Percentiles rank a stretch among this genome's conserved stretches.
Evolutionary conservation across 1,140 invertebrate species (phyloP).

Genomic region (Yoshiicerus persimilis): DNA sequence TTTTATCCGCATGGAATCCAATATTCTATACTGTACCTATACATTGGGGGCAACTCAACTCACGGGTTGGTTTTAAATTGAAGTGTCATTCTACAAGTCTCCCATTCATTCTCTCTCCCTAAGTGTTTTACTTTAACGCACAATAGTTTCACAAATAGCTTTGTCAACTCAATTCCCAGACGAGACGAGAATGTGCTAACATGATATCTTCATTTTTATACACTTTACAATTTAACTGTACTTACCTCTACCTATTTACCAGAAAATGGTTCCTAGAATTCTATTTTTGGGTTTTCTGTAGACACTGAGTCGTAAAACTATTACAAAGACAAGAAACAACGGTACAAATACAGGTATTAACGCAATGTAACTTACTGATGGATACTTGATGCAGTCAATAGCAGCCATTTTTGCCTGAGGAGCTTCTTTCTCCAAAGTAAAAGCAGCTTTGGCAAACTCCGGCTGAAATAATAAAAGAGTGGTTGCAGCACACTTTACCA

Average conservation of each 20-base stretch:
- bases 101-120: background rate
- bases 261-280: no score
- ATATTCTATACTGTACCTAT: background rate
- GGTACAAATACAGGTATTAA: background rate
- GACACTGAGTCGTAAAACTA: background rate
- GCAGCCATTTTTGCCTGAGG: conserved; percentile 52
- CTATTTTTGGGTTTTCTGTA: no score
- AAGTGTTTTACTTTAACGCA: background rate
- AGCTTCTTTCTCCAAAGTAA: conserved; percentile 57
- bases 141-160: no score
- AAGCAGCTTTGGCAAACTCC: conserved; percentile 60
- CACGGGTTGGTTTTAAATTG: background rate
- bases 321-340: background rate
- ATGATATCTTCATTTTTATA: no score
- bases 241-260: no score
- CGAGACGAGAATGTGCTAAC: background rate
- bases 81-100: background rate
- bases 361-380: conserved; percentile 22
- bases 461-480: conserved; percentile 55
- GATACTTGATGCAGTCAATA: conserved; percentile 50
- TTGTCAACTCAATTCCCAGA: background rate
- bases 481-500: background rate
- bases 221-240: no score
- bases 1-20: background rate
- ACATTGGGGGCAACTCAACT: background rate